A percentile compares a stretch with the other conserved stretches of the same genome.
These are phyloP conservation scores for Hermatobates lingyangjiaoensis DNA, from an alignment of 1,140 invertebrate genomes.

Conservation along the genomic window DNA sequence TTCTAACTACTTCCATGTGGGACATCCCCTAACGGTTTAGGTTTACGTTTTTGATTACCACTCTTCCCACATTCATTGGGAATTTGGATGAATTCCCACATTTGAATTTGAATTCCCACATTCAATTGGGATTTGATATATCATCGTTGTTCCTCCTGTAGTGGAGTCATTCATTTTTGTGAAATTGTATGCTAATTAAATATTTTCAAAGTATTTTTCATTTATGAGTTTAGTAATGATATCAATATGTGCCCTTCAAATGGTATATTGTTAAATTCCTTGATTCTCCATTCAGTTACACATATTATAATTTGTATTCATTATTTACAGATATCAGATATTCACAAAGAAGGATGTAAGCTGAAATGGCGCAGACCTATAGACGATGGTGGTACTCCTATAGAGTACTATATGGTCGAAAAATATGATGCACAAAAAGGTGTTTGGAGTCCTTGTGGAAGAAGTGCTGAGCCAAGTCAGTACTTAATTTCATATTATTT, in stretches of 20 bases:
- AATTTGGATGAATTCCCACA: too few relatives aligned
- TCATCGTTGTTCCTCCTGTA: not conserved
- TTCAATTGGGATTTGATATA: too few relatives aligned
- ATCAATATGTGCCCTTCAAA: too few relatives aligned
- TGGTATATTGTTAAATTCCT: too few relatives aligned
- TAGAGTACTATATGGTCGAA: slow-evolving; percentile 86
- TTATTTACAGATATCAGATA: slow-evolving; percentile 49
- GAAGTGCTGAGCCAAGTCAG: slow-evolving; percentile 55
- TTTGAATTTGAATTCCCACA: too few relatives aligned
- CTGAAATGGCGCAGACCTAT: slow-evolving; percentile 85
- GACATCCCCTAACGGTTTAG: too few relatives aligned
- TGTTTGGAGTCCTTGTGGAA: slow-evolving; percentile 81
- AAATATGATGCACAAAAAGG: slow-evolving; percentile 85
- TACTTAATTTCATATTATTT: too few relatives aligned
- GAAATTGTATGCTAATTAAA: not conserved
- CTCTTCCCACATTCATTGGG: too few relatives aligned
- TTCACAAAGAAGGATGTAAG: slow-evolving; percentile 83
- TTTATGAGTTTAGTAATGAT: too few relatives aligned
- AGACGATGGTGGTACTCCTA: slow-evolving; percentile 69
- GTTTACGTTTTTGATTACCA: too few relatives aligned
- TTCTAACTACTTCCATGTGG: too few relatives aligned
- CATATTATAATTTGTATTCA: not conserved
- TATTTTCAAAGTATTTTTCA: not conserved
- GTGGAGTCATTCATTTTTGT: not conserved
- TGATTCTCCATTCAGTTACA: not conserved